Evolutionary conservation across 2,888 invertebrate genomes (phyloP), one percentile per base, ranked within the genome.

Genomic region (Lasioglossum lativentre): DNA sequence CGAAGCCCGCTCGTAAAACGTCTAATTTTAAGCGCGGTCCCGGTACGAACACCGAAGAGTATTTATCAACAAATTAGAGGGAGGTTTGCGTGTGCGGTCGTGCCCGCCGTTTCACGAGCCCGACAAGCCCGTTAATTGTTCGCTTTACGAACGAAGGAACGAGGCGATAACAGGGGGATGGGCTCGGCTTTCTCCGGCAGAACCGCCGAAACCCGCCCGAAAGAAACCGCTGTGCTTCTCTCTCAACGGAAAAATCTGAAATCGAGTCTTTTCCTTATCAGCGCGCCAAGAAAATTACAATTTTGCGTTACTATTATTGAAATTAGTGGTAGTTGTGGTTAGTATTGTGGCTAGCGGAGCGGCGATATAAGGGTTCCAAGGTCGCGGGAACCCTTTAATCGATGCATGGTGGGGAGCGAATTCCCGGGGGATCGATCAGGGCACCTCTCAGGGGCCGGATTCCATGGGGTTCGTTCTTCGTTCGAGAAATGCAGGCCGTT

Each of bases 11-110:
- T 92, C 93, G 89, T 93, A 93, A 93, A 93, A 91, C 87, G 88
- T 92, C 91, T 93, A 93, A 93, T 92, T 93, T 93, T 93, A 93
- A 91, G 90, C 86, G 78, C 79, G 85, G 8, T 78, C 59, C 80
- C 10, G 45, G 63, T 66, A 63, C 82, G 81, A 76, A 79, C 83
- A 83, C 82, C 84, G 74, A 86, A 90, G 88, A 89, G 88, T 93
- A 93, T 92, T 92, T 91, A 93, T 93, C 92, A 92, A 91, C 92
- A 92, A 92, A 92, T 93, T 92, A 91, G 86, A 87, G 78, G 75
- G 85, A 59, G 80, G 80, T 72, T 75, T 73, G 76, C 63, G 72
- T 30, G 76, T 63, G 82, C 77, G 66, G 66, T 76, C 52, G 79
- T 71, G 77, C 52, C 23, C 52, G 59, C 38, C 59, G 68, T 78